Percentiles rank a stretch among this genome's conserved stretches.
Evolutionary conservation across 2,113 vertebrate species (phyloP).

Genomic region (Struthio camelus): DNA sequence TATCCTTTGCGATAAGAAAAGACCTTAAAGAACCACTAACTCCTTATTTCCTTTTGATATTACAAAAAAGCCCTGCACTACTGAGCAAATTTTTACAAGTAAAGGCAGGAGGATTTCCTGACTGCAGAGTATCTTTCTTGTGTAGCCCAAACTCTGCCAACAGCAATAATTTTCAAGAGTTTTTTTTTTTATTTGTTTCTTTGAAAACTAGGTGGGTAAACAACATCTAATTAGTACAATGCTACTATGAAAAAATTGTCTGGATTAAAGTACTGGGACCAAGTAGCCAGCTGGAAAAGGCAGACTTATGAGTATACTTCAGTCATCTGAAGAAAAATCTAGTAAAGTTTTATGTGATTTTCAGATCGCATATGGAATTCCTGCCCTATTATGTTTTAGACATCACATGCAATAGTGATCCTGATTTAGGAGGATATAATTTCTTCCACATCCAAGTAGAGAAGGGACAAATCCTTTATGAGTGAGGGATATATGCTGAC

Average conservation of each 20-base stretch:
- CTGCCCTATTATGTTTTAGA: background rate
- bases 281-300: background rate
- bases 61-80: background rate
- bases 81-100: background rate
- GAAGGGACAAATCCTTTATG: background rate
- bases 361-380: background rate
- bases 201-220: background rate
- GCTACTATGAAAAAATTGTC: background rate
- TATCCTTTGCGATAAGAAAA: background rate
- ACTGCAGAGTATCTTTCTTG: background rate
- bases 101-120: background rate
- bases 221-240: background rate
- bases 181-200: background rate
- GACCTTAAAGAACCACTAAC: background rate
- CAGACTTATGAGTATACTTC: rapidly evolving
- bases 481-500: background rate
- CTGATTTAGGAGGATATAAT: background rate
- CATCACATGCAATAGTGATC: background rate
- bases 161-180: background rate
- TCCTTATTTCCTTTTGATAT: background rate
- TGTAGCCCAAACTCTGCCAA: background rate
- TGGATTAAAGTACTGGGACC: background rate
- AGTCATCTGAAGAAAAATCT: background rate
- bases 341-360: background rate
- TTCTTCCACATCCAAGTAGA: background rate